Evolutionary conservation across 2,888 invertebrate species (phyloP).

Genomic region (Uropetala carovei): DNA sequence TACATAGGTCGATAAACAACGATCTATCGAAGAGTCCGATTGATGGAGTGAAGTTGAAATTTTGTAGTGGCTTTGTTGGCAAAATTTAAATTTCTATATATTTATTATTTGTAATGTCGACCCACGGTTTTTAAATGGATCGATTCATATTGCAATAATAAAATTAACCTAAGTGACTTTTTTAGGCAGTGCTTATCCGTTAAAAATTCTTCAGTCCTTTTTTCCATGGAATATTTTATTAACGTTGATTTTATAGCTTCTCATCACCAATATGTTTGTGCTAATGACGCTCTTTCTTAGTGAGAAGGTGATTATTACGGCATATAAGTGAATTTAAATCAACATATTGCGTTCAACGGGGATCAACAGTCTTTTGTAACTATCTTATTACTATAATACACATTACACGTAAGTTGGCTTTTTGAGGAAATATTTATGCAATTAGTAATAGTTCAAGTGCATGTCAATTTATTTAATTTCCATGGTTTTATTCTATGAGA

Average conservation of each 20-base stretch:
- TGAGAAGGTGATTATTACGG: neutral
- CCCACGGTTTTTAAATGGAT: neutral
- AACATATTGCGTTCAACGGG: neutral
- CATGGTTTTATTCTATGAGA: neutral
- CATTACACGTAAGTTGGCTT: neutral
- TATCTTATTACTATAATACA: neutral
- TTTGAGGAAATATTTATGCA: neutral
- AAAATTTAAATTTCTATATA: neutral
- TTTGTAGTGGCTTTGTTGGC: constrained; percentile 37
- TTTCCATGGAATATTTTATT: neutral
- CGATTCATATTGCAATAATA: neutral
- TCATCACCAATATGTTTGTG: neutral
- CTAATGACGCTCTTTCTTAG: neutral
- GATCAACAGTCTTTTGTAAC: neutral
- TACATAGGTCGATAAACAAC: too few species aligned
- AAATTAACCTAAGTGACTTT: neutral
- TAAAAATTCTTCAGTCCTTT: neutral
- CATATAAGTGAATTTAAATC: neutral
- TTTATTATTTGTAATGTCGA: too few species aligned
- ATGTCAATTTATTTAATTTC: neutral
- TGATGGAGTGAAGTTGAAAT: too few species aligned
- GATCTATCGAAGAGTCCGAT: too few species aligned
- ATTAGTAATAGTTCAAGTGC: neutral
- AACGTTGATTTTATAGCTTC: neutral
- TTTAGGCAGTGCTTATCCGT: neutral